Evolutionary conservation across 1,140 invertebrate genomes (phyloP).

Genomic region (Cherax destructor): DNA sequence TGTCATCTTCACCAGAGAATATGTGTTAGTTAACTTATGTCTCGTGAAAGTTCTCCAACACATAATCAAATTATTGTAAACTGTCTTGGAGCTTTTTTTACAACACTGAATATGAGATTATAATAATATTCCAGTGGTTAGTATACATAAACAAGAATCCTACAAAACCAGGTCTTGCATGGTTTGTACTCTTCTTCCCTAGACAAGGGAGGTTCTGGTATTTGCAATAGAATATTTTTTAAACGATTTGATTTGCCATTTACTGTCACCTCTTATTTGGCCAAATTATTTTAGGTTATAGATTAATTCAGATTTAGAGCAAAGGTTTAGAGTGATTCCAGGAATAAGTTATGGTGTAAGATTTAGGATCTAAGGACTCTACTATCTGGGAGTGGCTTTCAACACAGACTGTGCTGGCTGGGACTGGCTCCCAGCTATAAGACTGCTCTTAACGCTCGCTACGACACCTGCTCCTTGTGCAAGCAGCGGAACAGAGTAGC

Average conservation of each 20-base stretch:
- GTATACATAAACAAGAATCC: too few species aligned
- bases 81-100: too few species aligned
- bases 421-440: not conserved
- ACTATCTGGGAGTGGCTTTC: too few species aligned
- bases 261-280: not conserved
- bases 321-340: not conserved
- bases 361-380: not conserved
- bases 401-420: too few species aligned
- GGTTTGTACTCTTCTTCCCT: not conserved
- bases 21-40: too few species aligned
- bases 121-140: too few species aligned
- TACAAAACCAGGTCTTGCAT: too few species aligned
- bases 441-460: not conserved
- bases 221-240: not conserved
- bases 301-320: not conserved
- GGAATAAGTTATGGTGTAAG: not conserved
- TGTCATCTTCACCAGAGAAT: too few species aligned
- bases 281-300: not conserved
- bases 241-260: not conserved
- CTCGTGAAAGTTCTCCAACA: too few species aligned
- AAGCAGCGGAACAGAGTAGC: constrained; percentile 13
- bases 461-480: not conserved
- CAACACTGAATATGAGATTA: too few species aligned
- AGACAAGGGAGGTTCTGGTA: not conserved
- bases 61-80: not conserved